Evolutionary conservation across 2,797 vertebrate genomes (phyloP).

Genomic region (Remorina albescens): DNA sequence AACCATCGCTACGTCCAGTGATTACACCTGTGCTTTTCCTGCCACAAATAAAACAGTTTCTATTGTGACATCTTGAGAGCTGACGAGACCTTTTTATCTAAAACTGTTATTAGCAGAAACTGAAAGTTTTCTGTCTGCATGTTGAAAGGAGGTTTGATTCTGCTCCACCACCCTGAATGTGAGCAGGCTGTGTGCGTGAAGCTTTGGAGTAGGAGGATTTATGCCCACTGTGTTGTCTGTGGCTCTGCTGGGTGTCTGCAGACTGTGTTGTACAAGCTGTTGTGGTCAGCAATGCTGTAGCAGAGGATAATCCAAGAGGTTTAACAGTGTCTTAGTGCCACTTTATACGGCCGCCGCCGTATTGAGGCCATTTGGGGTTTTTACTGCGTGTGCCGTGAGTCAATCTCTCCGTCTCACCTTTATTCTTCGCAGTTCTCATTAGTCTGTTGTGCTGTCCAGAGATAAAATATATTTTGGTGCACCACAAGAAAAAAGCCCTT

Average conservation of each 20-base stretch:
- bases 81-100: neutral
- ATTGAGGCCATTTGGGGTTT: neutral
- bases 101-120: neutral
- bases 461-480: conserved; percentile 6
- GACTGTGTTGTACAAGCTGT: neutral
- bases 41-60: too few species aligned
- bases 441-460: neutral
- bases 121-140: neutral
- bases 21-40: too few species aligned
- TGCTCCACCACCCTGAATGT: too few species aligned
- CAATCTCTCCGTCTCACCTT: neutral
- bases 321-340: neutral
- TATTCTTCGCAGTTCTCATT: neutral
- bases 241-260: neutral
- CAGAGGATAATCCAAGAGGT: neutral
- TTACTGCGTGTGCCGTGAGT: neutral
- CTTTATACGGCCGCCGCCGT: neutral
- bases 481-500: neutral
- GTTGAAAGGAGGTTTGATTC: neutral
- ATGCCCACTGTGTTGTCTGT: neutral
- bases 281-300: neutral
- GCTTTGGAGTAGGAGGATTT: neutral
- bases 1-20: too few species aligned
- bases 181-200: neutral
- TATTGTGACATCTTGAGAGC: too few species aligned